phyloP scores from a whole-genome alignment of 2,888 invertebrate genomes.

The Selenia dentaria region DNA sequence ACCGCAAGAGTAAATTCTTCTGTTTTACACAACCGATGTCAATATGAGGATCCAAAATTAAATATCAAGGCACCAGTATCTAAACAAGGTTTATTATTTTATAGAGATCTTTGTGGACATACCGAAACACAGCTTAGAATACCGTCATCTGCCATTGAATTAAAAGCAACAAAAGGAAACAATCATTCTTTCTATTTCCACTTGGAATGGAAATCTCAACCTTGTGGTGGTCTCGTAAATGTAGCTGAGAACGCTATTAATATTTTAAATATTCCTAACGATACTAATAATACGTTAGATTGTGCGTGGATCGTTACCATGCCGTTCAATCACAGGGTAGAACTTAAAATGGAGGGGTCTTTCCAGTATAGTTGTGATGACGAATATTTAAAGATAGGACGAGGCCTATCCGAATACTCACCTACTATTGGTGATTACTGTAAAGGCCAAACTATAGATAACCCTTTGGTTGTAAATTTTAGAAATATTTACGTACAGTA shows the following conservation, averaged over 20 bases:
- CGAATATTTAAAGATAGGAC: conserved; percentile 79
- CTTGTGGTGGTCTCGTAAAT: conserved; percentile 88
- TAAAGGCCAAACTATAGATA: conserved; percentile 72
- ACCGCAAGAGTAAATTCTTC: conserved; percentile 53
- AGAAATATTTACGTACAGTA: conserved; percentile 88
- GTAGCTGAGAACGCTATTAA: conserved; percentile 49
- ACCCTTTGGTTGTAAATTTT: conserved; percentile 73
- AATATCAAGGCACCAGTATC: conserved; percentile 40
- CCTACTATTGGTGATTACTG: conserved; percentile 86
- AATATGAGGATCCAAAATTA: conserved; percentile 53
- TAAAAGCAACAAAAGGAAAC: conserved; percentile 52
- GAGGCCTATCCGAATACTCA: conserved; percentile 76
- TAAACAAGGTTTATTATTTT: conserved; percentile 28
- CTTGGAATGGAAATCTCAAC: conserved; percentile 60
- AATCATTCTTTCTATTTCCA: conserved; percentile 65
- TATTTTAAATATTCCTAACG: conserved; percentile 65
- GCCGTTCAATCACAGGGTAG: conserved; percentile 60
- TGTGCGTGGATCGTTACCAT: conserved; percentile 89
- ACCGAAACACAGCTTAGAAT: conserved; percentile 49
- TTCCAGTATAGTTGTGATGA: conserved; percentile 57
- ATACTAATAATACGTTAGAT: conserved; percentile 77
- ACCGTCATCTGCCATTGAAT: conserved; percentile 49
- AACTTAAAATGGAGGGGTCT: conserved; percentile 60
- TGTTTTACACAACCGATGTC: conserved; percentile 44
- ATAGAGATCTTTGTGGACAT: conserved; percentile 51